Conservation (phyloP, 2,888 invertebrate species). For the Xestoiulus laeticollis region DNA sequence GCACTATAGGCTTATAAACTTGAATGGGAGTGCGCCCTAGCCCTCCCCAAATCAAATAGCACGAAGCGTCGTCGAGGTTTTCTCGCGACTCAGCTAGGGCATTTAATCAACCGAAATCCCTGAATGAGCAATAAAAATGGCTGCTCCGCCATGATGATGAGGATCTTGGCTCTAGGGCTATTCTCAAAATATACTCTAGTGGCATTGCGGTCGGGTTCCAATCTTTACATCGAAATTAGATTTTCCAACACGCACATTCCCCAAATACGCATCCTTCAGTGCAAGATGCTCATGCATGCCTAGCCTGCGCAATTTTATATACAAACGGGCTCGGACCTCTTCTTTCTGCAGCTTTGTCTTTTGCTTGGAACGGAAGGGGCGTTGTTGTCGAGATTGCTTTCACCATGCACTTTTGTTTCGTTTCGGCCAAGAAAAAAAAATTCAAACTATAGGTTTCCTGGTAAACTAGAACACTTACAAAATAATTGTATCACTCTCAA, state of each 20-base stretch:
- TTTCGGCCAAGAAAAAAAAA: too few relatives aligned
- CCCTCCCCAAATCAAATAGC: conserved; percentile 21
- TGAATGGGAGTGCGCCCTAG: neutral
- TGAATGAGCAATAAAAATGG: conserved; percentile 18
- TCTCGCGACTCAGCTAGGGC: conserved; percentile 20
- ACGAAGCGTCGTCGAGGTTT: neutral
- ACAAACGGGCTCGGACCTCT: neutral
- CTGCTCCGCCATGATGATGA: conserved; percentile 26
- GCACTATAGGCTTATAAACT: neutral
- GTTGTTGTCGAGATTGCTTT: too few relatives aligned
- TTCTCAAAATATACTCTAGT: conserved; percentile 12
- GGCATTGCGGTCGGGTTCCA: conserved; percentile 1
- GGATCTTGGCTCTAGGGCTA: conserved; percentile 26
- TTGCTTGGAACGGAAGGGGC: too few relatives aligned
- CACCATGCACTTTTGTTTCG: too few relatives aligned
- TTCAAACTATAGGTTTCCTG: too few relatives aligned
- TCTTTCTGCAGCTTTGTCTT: neutral
- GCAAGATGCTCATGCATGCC: neutral
- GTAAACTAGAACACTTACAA: too few relatives aligned
- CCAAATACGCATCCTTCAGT: neutral
- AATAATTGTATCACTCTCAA: too few relatives aligned
- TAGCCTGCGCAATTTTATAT: neutral
- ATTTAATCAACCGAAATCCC: conserved; percentile 26
- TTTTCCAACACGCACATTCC: conserved; percentile 2
- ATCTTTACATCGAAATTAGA: neutral